Conservation (phyloP, 2,113 vertebrate genomes). For the Cyprinus carpio region DNA sequence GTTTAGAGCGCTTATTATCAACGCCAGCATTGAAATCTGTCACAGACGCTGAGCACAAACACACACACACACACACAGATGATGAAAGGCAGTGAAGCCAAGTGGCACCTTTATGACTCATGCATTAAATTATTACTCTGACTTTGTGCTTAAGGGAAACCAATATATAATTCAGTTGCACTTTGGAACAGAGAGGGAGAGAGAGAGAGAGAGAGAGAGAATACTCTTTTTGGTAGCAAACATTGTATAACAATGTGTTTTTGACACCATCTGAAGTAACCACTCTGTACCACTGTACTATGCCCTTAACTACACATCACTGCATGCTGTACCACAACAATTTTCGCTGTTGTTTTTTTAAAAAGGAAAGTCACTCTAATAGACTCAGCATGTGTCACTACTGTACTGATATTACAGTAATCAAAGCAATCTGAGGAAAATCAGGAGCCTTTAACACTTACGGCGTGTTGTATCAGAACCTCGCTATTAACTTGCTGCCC, state of each 20-base stretch:
- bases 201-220: no score
- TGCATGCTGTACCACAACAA: background rate
- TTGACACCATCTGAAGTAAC: background rate
- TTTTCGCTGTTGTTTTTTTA: background rate
- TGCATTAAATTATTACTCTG: constrained; percentile 42
- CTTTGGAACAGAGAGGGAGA: background rate
- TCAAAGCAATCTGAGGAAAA: background rate
- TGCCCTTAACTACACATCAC: background rate
- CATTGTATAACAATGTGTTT: background rate
- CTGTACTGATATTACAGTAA: background rate
- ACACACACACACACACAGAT: background rate
- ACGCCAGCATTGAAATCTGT: background rate
- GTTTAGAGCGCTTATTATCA: background rate
- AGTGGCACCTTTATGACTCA: constrained; percentile 35
- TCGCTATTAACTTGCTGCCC: background rate
- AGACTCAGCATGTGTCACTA: background rate
- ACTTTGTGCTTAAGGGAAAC: constrained; percentile 43
- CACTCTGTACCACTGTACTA: background rate
- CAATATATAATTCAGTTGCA: constrained; percentile 47
- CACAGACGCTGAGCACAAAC: constrained; percentile 13
- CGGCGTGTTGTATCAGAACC: background rate
- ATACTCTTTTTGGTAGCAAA: no score
- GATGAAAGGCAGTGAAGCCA: constrained; percentile 21
- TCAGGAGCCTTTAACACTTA: constrained; percentile 6
- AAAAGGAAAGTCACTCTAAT: background rate